Percentiles rank a stretch among this genome's conserved stretches.
These are phyloP conservation scores for Cherax quadricarinatus DNA, from an alignment of 1,140 invertebrate species.

Conservation along the genomic window DNA sequence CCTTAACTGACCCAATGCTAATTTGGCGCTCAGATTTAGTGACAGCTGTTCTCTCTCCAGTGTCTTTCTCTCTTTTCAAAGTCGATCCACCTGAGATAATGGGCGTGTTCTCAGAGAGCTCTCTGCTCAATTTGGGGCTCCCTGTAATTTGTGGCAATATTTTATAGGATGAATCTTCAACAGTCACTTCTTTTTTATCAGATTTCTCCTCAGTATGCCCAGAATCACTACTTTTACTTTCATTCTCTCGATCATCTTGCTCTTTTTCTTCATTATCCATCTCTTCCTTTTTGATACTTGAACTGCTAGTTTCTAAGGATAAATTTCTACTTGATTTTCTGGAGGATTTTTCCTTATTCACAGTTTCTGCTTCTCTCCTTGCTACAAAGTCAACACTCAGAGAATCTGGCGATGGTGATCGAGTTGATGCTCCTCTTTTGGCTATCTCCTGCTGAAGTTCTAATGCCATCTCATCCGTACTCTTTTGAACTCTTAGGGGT, in stretches of 20 bases:
- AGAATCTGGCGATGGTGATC: conserved; percentile 65
- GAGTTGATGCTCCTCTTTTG: conserved; percentile 31
- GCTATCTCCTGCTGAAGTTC: conserved; percentile 58
- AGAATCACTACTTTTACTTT: conserved; percentile 24
- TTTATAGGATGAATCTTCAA: conserved; percentile 21
- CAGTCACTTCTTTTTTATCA: conserved; percentile 20
- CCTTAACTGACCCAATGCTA: conserved; percentile 61
- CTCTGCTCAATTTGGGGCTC: conserved; percentile 45
- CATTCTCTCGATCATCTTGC: conserved; percentile 66
- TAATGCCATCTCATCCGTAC: conserved; percentile 49
- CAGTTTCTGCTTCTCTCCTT: conserved; percentile 28
- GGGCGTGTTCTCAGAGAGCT: conserved; percentile 51
- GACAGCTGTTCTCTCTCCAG: conserved; percentile 18
- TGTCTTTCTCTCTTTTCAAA: conserved; percentile 59
- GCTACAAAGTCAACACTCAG: conserved; percentile 56
- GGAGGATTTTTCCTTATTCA: neutral
- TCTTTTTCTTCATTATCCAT: conserved; percentile 70
- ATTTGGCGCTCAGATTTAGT: conserved; percentile 56
- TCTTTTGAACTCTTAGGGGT: conserved; percentile 28
- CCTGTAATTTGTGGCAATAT: conserved; percentile 19
- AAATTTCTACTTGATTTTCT: neutral
- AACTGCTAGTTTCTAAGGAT: conserved; percentile 25
- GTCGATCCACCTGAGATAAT: conserved; percentile 66
- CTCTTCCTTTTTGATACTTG: conserved; percentile 64
- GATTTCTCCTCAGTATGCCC: neutral